These are phyloP conservation scores for Venusia cambrica DNA, from an alignment of 2,888 invertebrate species.

Conservation along the genomic window DNA sequence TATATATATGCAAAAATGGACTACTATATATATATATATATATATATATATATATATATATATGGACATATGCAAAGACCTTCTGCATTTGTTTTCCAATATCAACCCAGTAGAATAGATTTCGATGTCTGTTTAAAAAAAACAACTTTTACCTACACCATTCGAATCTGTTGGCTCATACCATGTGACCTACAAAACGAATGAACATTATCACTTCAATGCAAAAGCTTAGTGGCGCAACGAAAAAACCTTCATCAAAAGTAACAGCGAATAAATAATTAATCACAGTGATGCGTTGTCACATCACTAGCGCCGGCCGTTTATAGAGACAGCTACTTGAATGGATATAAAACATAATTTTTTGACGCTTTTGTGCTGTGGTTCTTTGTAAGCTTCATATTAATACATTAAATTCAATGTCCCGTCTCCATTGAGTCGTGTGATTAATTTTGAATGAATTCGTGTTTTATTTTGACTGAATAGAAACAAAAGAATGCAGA, in stretches of 20 bases:
- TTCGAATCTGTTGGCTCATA: too few species aligned
- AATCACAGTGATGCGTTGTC: conserved; percentile 55
- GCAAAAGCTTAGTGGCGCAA: conserved; percentile 8
- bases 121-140: too few species aligned
- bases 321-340: conserved; percentile 60
- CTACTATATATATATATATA: too few species aligned
- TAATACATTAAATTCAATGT: conserved; percentile 57
- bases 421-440: conserved; percentile 1
- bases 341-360: conserved; percentile 51
- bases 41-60: too few species aligned
- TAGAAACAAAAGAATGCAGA: conserved; percentile 2
- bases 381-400: conserved; percentile 64
- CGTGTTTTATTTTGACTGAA: neutral
- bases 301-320: conserved; percentile 61
- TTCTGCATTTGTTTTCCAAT: too few species aligned
- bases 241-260: conserved; percentile 24
- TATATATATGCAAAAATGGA: too few species aligned
- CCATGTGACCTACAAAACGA: too few species aligned
- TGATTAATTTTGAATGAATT: conserved; percentile 12
- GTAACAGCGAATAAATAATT: conserved; percentile 46
- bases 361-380: conserved; percentile 53
- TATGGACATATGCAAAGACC: too few species aligned
- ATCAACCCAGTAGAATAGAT: too few species aligned
- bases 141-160: too few species aligned
- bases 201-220: too few species aligned